Evolutionary conservation across 2,888 invertebrate species (phyloP), one percentile per base, ranked within the genome.

Genomic region (Polietes domitor): DNA sequence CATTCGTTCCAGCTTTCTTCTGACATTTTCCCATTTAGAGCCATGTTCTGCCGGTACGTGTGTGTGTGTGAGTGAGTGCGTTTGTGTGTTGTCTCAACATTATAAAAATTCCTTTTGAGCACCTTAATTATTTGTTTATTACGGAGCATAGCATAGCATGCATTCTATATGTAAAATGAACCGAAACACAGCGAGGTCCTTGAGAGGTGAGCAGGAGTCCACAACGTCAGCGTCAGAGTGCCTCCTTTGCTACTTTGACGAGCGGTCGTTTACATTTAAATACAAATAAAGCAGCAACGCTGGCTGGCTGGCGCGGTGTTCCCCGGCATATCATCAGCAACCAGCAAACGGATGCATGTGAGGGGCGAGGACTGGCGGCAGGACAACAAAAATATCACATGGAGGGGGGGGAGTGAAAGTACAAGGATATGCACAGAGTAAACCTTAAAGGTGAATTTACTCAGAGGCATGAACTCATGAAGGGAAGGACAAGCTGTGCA

Each of bases 121-220:
- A 81, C 84, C 84, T 84, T 84, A 84, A 84, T 84, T 81, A 84
- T 84, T 84, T 84, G 80, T 84, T 78, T 84, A 84, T 84, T 81
- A 78, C 78, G 26, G 75, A 53, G 24, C 68, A 68, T 61, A 28
- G 17, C 70, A 83, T 78, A 55, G 78, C 84, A 76, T 84, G 78
- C 76, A 81, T 84, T 81, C 78, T 76, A 63, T 73, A 61, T 37
- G 77, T 43, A 68, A 43, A 68, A 37, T 68, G 68, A 68, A 68
- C 24, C 58, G 72, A 43, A 63, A 71, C 61, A 72, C 50, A 63
- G 15, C 58, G 28, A 55, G 65, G 41, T 28, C 70, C 24, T 72
- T 15, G 24, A 50, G 75, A 78, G 75, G 19, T 50, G 63, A 74
- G 80, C 47, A 58, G n/a, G 19, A 71, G 65, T 32, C 65, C 7